Evolutionary conservation across 2,888 invertebrate species (phyloP).

Genomic region (Dorcus parallelipipedus): DNA sequence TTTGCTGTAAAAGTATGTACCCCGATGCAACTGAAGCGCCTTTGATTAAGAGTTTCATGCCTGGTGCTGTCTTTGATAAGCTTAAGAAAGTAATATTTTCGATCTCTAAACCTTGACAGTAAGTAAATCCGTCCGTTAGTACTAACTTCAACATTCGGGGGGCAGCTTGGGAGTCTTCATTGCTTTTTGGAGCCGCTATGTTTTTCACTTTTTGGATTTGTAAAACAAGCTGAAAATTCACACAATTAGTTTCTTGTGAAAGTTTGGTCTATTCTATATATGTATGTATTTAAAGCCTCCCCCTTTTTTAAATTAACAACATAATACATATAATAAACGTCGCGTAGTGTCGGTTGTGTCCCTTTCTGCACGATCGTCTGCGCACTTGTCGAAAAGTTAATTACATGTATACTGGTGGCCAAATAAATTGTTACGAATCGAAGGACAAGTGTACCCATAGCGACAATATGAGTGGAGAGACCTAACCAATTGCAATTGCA

Average conservation of each 20-base stretch:
- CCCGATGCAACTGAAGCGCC: constrained; percentile 61
- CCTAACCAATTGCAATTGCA: too few species aligned
- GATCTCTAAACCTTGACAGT: constrained; percentile 75
- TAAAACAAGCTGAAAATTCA: constrained; percentile 59
- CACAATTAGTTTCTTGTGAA: not conserved
- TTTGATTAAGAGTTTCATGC: constrained; percentile 72
- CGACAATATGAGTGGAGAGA: too few species aligned
- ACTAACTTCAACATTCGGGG: constrained; percentile 82
- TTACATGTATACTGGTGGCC: too few species aligned
- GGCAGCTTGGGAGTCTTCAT: constrained; percentile 78
- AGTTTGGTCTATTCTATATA: constrained; percentile 29
- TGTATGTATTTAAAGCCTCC: not conserved
- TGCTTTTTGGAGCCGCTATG: constrained; percentile 85
- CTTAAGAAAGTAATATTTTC: constrained; percentile 68
- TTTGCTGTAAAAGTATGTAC: constrained; percentile 67
- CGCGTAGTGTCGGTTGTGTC: too few species aligned
- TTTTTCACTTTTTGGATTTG: constrained; percentile 88
- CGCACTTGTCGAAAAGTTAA: too few species aligned
- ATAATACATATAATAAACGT: too few species aligned
- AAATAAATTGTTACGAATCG: too few species aligned
- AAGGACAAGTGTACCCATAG: too few species aligned
- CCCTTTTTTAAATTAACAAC: too few species aligned
- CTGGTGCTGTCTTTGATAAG: constrained; percentile 78
- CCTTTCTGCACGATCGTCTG: too few species aligned
- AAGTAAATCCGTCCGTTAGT: constrained; percentile 79